Evolutionary conservation across 2,797 vertebrate species (phyloP).

Genomic region (Acrossocheilus wenchowensis): DNA sequence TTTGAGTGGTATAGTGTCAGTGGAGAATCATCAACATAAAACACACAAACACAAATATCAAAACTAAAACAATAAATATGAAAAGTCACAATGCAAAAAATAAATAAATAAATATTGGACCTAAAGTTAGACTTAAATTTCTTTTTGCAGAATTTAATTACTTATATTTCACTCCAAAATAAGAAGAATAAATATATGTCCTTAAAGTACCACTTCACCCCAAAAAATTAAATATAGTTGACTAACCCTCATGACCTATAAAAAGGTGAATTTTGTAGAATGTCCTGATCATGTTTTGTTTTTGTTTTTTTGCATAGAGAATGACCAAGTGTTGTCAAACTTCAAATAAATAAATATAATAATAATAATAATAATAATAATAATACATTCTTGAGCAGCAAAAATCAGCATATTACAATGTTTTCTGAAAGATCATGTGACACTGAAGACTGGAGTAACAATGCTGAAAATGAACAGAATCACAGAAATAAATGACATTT

Average conservation of each 20-base stretch:
- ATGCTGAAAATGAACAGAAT: neutral
- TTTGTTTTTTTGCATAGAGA: too few relatives aligned
- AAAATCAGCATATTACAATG: neutral
- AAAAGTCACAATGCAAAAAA: too few relatives aligned
- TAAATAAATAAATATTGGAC: too few relatives aligned
- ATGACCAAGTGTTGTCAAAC: too few relatives aligned
- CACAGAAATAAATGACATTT: neutral
- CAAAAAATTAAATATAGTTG: neutral
- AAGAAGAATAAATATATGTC: neutral
- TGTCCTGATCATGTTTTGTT: too few relatives aligned
- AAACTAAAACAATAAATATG: too few relatives aligned
- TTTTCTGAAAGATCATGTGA: neutral
- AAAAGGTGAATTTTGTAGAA: too few relatives aligned
- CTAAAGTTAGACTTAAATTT: too few relatives aligned
- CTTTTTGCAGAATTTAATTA: neutral
- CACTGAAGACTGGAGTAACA: neutral
- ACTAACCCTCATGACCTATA: neutral
- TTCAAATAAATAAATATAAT: neutral
- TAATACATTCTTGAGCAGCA: neutral
- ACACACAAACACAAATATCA: too few relatives aligned
- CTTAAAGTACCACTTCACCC: neutral
- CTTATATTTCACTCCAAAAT: neutral
- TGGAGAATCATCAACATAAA: too few relatives aligned
- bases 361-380: neutral
- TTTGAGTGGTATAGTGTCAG: too few relatives aligned